phyloP scores from a whole-genome alignment of 1,140 invertebrate species.

The Drosophila carrolli region DNA sequence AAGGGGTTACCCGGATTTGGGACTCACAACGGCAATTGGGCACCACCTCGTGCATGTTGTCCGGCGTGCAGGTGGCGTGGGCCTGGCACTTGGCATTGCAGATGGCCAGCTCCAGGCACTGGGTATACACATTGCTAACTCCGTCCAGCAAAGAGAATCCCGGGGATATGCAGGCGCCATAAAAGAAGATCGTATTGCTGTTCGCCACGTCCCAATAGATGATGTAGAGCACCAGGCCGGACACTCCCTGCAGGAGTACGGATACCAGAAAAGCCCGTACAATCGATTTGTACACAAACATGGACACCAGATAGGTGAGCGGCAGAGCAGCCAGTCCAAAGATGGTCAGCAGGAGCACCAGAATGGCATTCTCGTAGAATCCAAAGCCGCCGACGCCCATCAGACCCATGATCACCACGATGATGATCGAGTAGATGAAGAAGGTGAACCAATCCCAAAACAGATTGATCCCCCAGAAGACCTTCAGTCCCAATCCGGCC shows the following conservation, averaged over 20 bases:
- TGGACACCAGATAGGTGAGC: slow-evolving; percentile 68
- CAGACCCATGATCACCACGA: slow-evolving; percentile 56
- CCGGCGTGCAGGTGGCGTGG: slow-evolving; percentile 19
- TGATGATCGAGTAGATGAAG: slow-evolving; percentile 58
- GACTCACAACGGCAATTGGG: slow-evolving; percentile 62
- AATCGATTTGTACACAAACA: slow-evolving; percentile 49
- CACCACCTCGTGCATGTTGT: slow-evolving; percentile 64
- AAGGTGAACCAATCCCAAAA: slow-evolving; percentile 71
- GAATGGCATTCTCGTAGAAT: slow-evolving; percentile 47
- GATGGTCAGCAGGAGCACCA: slow-evolving; percentile 51
- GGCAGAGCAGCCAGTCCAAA: slow-evolving; percentile 62
- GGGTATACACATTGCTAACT: slow-evolving; percentile 67
- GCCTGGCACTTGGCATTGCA: slow-evolving; percentile 50
- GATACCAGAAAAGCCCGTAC: slow-evolving; percentile 63
- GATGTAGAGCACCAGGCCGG: slow-evolving; percentile 62
- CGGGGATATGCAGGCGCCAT: slow-evolving; percentile 62
- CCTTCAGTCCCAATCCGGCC: slow-evolving; percentile 53
- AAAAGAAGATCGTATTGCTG: slow-evolving; percentile 63
- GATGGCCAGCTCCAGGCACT: slow-evolving; percentile 40
- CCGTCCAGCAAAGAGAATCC: slow-evolving; percentile 74
- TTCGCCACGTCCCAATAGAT: slow-evolving; percentile 75
- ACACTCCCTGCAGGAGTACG: slow-evolving; percentile 56
- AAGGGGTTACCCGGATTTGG: neutral
- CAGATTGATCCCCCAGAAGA: slow-evolving; percentile 64
- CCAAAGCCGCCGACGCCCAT: slow-evolving; percentile 56